Conservation (phyloP, 2,113 vertebrate genomes). For the Tragelaphus scriptus region DNA sequence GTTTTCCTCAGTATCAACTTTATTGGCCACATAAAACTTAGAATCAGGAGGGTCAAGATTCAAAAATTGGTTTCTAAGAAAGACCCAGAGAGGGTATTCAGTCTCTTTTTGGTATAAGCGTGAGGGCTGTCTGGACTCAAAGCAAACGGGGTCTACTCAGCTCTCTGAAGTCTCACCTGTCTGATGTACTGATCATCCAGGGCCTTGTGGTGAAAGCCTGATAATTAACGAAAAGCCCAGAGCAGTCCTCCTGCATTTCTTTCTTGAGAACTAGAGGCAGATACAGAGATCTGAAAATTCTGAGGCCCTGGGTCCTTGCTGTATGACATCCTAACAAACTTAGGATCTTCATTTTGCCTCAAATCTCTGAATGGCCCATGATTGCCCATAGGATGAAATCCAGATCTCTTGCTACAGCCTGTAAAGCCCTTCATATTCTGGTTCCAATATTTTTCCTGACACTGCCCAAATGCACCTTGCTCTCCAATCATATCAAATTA, state of each 20-base stretch:
- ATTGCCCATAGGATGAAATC: not conserved
- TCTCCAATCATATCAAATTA: not conserved
- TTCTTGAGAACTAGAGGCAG: not conserved
- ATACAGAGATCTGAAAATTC: not conserved
- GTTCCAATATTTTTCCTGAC: not conserved
- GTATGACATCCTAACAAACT: not conserved
- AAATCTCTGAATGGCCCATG: not conserved
- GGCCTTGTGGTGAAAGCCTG: not conserved
- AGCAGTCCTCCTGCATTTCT: not conserved
- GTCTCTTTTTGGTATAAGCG: not conserved
- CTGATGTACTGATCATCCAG: not conserved
- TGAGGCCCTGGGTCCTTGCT: not conserved
- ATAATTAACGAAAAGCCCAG: not conserved
- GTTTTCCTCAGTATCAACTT: not conserved
- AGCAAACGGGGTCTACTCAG: not conserved
- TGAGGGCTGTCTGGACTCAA: not conserved
- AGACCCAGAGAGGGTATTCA: not conserved
- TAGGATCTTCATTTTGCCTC: not conserved
- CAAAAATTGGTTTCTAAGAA: not conserved
- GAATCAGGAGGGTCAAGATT: not conserved
- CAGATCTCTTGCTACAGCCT: not conserved
- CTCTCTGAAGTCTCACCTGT: not conserved
- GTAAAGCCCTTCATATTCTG: not conserved
- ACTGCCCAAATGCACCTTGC: not conserved
- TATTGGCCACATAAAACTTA: not conserved